These are phyloP conservation scores for Battus philenor DNA, from an alignment of 1,140 invertebrate species.

Conservation along the genomic window DNA sequence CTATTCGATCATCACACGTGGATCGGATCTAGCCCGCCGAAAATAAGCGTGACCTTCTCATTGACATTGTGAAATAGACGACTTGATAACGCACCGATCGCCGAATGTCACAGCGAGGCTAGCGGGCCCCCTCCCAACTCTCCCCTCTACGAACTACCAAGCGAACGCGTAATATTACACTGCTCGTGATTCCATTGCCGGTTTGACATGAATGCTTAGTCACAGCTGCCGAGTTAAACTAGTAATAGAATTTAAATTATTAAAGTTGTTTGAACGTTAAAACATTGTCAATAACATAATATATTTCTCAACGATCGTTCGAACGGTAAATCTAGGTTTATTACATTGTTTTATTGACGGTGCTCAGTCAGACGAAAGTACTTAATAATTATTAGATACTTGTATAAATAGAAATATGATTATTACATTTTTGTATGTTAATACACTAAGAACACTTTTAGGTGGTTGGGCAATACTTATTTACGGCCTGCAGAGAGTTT, in stretches of 20 bases:
- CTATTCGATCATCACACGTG: slow-evolving; percentile 32
- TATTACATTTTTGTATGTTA: neutral
- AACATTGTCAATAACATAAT: slow-evolving; percentile 23
- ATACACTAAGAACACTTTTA: too few relatives aligned
- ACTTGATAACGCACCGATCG: slow-evolving; percentile 69
- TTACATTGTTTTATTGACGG: slow-evolving; percentile 19
- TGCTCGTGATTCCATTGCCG: slow-evolving; percentile 50
- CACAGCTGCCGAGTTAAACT: neutral
- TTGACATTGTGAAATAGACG: slow-evolving; percentile 76
- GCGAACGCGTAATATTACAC: slow-evolving; percentile 29
- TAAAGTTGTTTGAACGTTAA: slow-evolving; percentile 1
- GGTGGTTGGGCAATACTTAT: too few relatives aligned
- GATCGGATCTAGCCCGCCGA: slow-evolving; percentile 41
- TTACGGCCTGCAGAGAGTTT: slow-evolving; percentile 32
- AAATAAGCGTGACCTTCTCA: slow-evolving; percentile 72
- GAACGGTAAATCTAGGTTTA: slow-evolving; percentile 25
- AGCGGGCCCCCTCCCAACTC: slow-evolving; percentile 49
- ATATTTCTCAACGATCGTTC: slow-evolving; percentile 30
- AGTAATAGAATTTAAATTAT: neutral
- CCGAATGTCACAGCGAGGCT: slow-evolving; percentile 70
- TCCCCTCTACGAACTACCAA: slow-evolving; percentile 46
- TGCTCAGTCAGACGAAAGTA: too few relatives aligned
- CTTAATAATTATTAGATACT: too few relatives aligned
- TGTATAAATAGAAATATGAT: too few relatives aligned
- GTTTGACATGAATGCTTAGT: slow-evolving; percentile 20